A percentile compares a stretch with the other conserved stretches of the same genome.
These are phyloP conservation scores for Pristionchus exspectatus DNA, from an alignment of 2,888 invertebrate species.

Conservation along the genomic window DNA sequence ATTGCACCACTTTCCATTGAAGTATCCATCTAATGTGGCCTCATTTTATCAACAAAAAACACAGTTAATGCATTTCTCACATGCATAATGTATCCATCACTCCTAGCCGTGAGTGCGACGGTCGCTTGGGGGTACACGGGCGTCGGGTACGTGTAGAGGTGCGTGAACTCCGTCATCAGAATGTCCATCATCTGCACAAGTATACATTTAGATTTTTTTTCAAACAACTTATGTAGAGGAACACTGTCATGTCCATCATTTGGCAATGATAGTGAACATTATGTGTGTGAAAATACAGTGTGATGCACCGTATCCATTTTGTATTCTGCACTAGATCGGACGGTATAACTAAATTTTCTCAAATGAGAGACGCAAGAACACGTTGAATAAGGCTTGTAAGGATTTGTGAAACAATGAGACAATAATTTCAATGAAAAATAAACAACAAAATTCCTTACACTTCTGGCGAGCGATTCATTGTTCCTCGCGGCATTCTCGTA, in stretches of 20 bases:
- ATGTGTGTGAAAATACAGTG: neutral
- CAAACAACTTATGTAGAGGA: neutral
- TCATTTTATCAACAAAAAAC: too few relatives aligned
- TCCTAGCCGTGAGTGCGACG: neutral
- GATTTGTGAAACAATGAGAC: too few relatives aligned
- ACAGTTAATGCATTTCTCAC: neutral
- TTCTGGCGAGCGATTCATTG: constrained; percentile 58
- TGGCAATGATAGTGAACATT: neutral
- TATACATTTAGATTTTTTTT: neutral
- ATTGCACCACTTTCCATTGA: too few relatives aligned
- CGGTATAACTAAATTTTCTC: too few relatives aligned
- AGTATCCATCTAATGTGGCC: too few relatives aligned
- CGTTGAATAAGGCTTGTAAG: too few relatives aligned
- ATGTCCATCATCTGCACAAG: constrained; percentile 87
- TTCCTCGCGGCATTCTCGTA: constrained; percentile 59
- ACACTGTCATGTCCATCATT: too few relatives aligned
- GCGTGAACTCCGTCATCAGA: constrained; percentile 99
- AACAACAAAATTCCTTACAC: constrained; percentile 25
- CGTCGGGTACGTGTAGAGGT: constrained; percentile 92
- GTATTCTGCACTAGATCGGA: too few relatives aligned
- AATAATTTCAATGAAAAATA: neutral
- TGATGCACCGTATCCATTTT: neutral
- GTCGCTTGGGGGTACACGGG: constrained; percentile 80
- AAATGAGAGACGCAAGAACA: too few relatives aligned
- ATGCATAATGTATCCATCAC: constrained; percentile 48